Conservation (phyloP, 2,888 invertebrate genomes). For the Physocephala rufipes region DNA sequence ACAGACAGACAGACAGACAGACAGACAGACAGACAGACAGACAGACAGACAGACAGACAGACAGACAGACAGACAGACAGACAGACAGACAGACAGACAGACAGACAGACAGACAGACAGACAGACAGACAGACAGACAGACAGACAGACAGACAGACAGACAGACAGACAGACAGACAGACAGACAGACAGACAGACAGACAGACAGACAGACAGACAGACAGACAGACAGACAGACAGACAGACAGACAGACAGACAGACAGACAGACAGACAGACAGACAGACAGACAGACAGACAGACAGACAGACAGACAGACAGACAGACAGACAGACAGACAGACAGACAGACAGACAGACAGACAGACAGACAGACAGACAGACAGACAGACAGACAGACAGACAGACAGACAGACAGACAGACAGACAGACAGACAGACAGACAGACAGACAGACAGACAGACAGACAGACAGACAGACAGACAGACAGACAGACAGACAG, state of each 20-base stretch:
- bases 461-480: neutral
- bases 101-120: neutral
- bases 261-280: neutral
- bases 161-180: neutral
- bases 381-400: neutral
- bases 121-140: neutral
- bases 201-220: neutral
- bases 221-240: neutral
- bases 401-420: neutral
- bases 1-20: neutral
- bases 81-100: neutral
- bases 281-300: slow-evolving; percentile 1
- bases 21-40: neutral
- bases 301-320: slow-evolving; percentile 1
- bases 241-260: slow-evolving; percentile 1
- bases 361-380: neutral
- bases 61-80: too few species aligned
- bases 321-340: slow-evolving; percentile 1
- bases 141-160: neutral
- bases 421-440: neutral
- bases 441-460: neutral
- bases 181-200: neutral
- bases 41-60: neutral
- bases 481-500: neutral
- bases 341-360: slow-evolving; percentile 1